Percentiles rank a stretch among this genome's conserved stretches.
Conservation (phyloP, 2,113 vertebrate genomes). For the Emberiza fucata region DNA sequence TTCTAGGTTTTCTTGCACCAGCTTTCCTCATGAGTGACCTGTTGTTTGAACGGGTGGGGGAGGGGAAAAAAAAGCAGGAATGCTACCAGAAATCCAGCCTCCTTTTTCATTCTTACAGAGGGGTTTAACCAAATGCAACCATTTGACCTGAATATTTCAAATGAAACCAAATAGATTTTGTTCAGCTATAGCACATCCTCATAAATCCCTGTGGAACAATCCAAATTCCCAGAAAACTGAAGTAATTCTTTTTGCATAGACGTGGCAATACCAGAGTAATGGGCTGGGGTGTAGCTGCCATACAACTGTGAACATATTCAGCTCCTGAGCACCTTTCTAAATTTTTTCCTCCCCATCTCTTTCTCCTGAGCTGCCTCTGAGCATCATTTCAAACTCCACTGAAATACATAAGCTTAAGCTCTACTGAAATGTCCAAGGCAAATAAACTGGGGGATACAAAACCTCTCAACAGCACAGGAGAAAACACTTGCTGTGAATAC, state of each 20-base stretch:
- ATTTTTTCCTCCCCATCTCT: not conserved
- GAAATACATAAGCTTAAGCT: not conserved
- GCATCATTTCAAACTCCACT: not conserved
- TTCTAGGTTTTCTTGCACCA: not conserved
- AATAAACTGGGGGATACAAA: not conserved
- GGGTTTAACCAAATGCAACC: not conserved
- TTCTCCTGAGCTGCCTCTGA: not conserved
- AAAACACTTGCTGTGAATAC: not conserved
- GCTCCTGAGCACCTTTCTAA: not conserved
- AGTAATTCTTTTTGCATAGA: not conserved
- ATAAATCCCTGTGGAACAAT: not conserved
- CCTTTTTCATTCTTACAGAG: not conserved
- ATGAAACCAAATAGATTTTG: not conserved
- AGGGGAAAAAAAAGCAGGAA: not conserved
- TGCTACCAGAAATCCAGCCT: not conserved
- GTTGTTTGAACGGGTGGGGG: not conserved
- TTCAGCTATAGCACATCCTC: not conserved
- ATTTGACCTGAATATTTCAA: not conserved
- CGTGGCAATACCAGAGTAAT: not conserved
- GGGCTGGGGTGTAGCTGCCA: not conserved
- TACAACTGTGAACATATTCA: not conserved
- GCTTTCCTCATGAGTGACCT: not conserved
- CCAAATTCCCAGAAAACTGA: not conserved
- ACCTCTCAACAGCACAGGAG: not conserved
- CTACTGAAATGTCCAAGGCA: not conserved